phyloP scores from a whole-genome alignment of 2,888 invertebrate species.

The Villa cingulata region DNA sequence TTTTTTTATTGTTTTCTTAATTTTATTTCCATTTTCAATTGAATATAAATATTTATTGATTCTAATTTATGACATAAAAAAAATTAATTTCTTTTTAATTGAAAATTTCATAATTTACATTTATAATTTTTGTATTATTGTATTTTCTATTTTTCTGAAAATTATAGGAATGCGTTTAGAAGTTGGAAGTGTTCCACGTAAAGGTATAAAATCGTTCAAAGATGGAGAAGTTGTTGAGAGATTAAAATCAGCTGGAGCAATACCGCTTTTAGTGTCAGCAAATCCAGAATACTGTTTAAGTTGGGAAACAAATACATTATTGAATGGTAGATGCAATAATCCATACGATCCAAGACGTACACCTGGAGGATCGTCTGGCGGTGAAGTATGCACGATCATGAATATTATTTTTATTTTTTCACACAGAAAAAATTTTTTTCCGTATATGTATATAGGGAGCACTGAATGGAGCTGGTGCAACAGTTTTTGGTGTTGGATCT shows the following conservation, averaged over 20 bases:
- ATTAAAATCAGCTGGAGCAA: conserved; percentile 57
- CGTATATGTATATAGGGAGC: conserved; percentile 42
- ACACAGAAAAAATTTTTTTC: not conserved
- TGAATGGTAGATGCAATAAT: conserved; percentile 67
- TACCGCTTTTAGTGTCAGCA: conserved; percentile 69
- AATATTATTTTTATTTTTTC: not conserved
- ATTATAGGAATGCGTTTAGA: conserved; percentile 51
- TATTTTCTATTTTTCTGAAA: not conserved
- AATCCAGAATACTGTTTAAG: conserved; percentile 81
- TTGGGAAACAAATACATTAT: conserved; percentile 69
- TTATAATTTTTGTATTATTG: too few relatives aligned
- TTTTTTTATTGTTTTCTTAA: too few relatives aligned
- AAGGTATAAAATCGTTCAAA: conserved; percentile 38
- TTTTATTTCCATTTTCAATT: too few relatives aligned
- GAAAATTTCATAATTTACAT: too few relatives aligned
- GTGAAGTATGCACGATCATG: conserved; percentile 50
- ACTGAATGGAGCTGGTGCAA: conserved; percentile 58
- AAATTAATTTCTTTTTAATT: too few relatives aligned
- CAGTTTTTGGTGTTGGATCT: conserved; percentile 64
- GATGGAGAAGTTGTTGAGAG: conserved; percentile 56
- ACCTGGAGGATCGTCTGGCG: conserved; percentile 80
- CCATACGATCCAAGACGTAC: conserved; percentile 64
- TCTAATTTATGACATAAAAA: too few relatives aligned
- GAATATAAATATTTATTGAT: too few relatives aligned
- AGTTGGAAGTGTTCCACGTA: conserved; percentile 47